Base-by-base conservation (phyloP, 2,797 vertebrate genomes). In the Acanthiza pusilla region DNA sequence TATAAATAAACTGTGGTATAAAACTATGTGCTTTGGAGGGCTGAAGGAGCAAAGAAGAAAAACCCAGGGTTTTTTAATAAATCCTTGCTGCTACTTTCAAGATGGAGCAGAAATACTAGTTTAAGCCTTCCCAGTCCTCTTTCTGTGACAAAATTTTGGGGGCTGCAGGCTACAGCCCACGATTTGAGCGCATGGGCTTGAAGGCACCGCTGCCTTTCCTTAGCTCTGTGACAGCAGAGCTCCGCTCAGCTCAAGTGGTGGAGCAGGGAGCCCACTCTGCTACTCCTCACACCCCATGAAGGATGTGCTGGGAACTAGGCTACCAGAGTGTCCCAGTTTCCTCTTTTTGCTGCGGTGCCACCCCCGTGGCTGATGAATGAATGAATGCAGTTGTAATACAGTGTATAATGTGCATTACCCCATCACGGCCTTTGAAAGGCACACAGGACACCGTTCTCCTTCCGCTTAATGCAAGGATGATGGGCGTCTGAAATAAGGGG, bases 351-450 rank as follows among this genome's bases (percentile, higher is more conserved):
- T 42, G 72, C 57, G 85, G 79, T 5, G 19, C 74, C 81, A 70
- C 86, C 71, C 74, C 71, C 84, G 16, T 2, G 78, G 82, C 57
- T 88, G 89, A 55, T 91, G 94, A 92, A 77, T 91, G 94, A 92
- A 77, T 85, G 93, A 76, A 50, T 42, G 79, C 47, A 23, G 67
- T 86, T 88, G 71, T 90, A 79, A 79, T 50, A 23, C 0, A 43
- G 43, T 11, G 12, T 27, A 16, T n/a, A 48, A 62, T 25, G 38
- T 53, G 16, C 74, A 55, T 62, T 65, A 60, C 20, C 45, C 70
- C 29, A 3, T 63, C 40, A 82, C 42, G 74, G 78, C 32, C 40
- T 82, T 34, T 43, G 40, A 72, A 61, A 91, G 53, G 45, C 74
- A 27, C 23, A 18, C 1, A 8, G 57, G 19, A 36, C 48, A 16